A percentile compares a stretch with the other conserved stretches of the same genome.
These are phyloP conservation scores for Planiliza haematocheilus DNA, from an alignment of 2,113 vertebrate species.

Conservation along the genomic window DNA sequence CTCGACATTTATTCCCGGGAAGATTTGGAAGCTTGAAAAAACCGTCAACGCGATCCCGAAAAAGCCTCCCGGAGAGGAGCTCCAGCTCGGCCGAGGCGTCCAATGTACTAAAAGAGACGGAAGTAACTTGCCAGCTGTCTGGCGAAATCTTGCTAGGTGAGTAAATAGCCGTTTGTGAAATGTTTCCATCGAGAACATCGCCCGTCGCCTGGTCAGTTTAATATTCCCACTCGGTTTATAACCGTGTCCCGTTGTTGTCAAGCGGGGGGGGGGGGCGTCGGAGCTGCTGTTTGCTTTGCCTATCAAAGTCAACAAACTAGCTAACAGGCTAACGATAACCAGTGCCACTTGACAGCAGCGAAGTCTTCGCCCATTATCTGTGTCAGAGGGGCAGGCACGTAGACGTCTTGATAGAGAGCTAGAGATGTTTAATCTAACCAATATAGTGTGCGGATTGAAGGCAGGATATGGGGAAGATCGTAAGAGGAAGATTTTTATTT, in stretches of 20 bases:
- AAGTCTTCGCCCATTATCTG: neutral
- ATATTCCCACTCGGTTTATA: neutral
- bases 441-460: no score
- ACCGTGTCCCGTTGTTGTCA: conserved; percentile 13
- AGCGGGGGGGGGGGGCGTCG: neutral
- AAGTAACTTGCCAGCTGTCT: conserved; percentile 82
- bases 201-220: neutral
- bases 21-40: neutral
- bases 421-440: no score
- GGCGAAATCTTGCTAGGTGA: conserved; percentile 76
- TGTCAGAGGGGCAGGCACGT: neutral
- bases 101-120: conserved; percentile 77
- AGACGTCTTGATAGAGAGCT: no score
- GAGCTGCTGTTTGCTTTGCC: neutral
- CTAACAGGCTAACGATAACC: conserved; percentile 49
- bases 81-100: conserved; percentile 37
- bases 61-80: neutral
- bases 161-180: conserved; percentile 38
- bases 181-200: neutral
- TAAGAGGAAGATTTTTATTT: no score
- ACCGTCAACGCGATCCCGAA: no score
- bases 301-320: neutral
- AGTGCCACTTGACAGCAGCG: neutral
- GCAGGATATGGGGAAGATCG: no score
- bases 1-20: neutral